phyloP scores from a whole-genome alignment of 23 tunicate genomes.

The Trididemnum miniatum region DNA sequence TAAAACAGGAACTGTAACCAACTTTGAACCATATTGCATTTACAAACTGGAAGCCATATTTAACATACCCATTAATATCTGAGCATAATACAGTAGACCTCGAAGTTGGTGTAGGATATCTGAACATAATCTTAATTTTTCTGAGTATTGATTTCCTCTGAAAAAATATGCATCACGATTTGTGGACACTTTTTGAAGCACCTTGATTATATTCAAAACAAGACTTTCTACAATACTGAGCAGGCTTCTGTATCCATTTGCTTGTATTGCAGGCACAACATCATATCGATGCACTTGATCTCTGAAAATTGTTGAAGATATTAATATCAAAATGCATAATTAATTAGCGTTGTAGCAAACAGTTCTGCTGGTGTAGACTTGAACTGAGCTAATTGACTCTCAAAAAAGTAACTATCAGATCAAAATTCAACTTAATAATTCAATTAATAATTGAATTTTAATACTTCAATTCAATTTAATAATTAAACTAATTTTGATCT shows the following conservation, averaged over 20 bases:
- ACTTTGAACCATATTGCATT: too few relatives aligned
- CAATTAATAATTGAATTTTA: too few relatives aligned
- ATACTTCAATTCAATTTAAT: too few relatives aligned
- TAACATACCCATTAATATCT: slow-evolving; percentile 59
- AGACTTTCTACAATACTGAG: slow-evolving; percentile 57
- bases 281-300: slow-evolving; percentile 51
- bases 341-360: too few relatives aligned
- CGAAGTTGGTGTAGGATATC: slow-evolving; percentile 73
- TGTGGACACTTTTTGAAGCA: slow-evolving; percentile 22
- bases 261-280: slow-evolving; percentile 61
- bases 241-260: slow-evolving; percentile 78
- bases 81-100: slow-evolving; percentile 71
- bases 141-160: slow-evolving; percentile 50
- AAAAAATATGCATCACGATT: slow-evolving; percentile 47
- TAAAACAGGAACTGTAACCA: too few relatives aligned
- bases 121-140: slow-evolving; percentile 46
- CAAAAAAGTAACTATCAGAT: too few relatives aligned
- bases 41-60: too few relatives aligned
- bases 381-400: too few relatives aligned
- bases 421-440: too few relatives aligned
- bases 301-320: slow-evolving; percentile 23
- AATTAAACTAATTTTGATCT: too few relatives aligned
- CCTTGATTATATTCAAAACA: slow-evolving; percentile 23
- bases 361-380: too few relatives aligned
- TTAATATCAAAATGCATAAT: too few relatives aligned